Evolutionary conservation across 2,113 vertebrate genomes (phyloP), one percentile per base, ranked within the genome.

Genomic region (Hoplias malabaricus): DNA sequence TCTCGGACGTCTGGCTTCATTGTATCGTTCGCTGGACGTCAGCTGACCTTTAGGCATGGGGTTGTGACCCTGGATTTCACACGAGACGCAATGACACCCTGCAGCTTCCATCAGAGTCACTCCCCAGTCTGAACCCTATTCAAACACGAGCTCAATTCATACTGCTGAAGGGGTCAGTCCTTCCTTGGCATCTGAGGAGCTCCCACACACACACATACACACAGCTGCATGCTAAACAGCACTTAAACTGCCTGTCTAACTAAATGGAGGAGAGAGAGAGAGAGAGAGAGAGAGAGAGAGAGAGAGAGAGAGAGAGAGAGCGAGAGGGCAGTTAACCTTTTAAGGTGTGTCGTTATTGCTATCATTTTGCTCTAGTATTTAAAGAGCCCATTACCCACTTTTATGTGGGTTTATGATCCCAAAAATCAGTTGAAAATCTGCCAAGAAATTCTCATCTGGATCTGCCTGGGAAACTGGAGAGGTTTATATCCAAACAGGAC

Each of bases 161-260:
- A 12, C 25, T 16, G 13, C 4, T 6, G 57, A 4, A 16, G 57
- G 23, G 29, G 57, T 33, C 57, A 61, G 13, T 57, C 76, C 76
- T 53, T 42, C 56, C 40, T 70, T 38, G 31, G 46, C 27, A 31
- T 50, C 27, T 63, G 48, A 71, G 67, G 36, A 57, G 70, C n/a
- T 65, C 34, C 38, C 42, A n/a, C 27, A 56, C 54, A 66, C 67
- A 76, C 76, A 65, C 42, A 31, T 46, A 40, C 77, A 81, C 14
- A 59, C 84, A 83, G 84, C 84, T 85, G 82, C 81, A 85, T 85
- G 84, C 81, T 83, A 85, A 85, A 68, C 63, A 81, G 63, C 48
- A 13, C 72, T 69, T 38, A 67, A 81, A 40, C 12, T 53, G 70
- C 75, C 76, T 83, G 79, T 83, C 78, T 69, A 66, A 81, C 74